Percentiles rank a stretch among this genome's conserved stretches.
phyloP scores from a whole-genome alignment of 1,140 invertebrate species.

The Physella acuta region DNA sequence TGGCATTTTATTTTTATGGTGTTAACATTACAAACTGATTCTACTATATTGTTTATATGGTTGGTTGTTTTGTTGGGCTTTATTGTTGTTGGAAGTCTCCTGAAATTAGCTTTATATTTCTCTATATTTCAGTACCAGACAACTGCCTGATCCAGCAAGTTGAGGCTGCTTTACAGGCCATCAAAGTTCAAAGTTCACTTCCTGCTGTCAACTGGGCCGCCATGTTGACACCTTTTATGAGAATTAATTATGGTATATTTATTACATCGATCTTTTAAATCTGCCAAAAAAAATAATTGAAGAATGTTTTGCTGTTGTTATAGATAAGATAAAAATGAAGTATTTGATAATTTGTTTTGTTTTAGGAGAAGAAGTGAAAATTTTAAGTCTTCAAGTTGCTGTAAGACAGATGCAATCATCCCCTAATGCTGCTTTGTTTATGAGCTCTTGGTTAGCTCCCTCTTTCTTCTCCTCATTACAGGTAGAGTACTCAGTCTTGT shows the following conservation, averaged over 20 bases:
- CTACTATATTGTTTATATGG: too few species aligned
- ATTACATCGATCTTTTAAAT: conserved; percentile 2
- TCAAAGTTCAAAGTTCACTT: neutral
- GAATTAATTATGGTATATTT: conserved; percentile 12
- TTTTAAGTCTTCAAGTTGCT: conserved; percentile 15
- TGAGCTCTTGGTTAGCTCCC: conserved; percentile 43
- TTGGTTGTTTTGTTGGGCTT: neutral
- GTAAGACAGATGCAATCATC: conserved; percentile 31
- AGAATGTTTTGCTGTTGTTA: too few species aligned
- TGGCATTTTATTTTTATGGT: too few species aligned
- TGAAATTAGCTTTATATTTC: neutral
- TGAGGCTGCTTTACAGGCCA: neutral
- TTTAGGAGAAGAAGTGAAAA: conserved; percentile 29
- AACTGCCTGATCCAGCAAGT: neutral
- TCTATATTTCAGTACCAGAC: neutral
- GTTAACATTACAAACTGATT: too few species aligned
- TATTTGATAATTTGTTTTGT: conserved; percentile 4
- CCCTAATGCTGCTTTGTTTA: conserved; percentile 38
- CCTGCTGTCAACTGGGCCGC: conserved; percentile 9
- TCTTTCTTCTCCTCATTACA: conserved; percentile 37
- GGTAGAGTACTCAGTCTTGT: too few species aligned
- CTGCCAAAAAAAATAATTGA: too few species aligned
- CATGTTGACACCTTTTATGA: conserved; percentile 9
- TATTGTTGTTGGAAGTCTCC: neutral
- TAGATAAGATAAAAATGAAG: too few species aligned